phyloP scores from a whole-genome alignment of 2,888 invertebrate species.

The Chesias legatella region DNA sequence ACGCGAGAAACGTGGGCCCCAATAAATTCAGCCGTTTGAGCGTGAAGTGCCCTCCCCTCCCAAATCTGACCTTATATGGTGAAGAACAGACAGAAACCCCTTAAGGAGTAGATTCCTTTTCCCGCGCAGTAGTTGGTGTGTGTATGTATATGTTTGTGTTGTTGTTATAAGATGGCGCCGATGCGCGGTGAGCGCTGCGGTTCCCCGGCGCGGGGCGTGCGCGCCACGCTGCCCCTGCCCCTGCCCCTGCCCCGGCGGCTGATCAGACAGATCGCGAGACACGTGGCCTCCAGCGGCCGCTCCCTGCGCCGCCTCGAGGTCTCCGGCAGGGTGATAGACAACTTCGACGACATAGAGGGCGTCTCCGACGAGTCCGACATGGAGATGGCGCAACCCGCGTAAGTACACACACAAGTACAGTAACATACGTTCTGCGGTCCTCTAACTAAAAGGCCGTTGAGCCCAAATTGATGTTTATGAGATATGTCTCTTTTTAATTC shows the following conservation, averaged over 20 bases:
- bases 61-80: too few species aligned
- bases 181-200: constrained; percentile 76
- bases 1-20: too few species aligned
- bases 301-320: constrained; percentile 74
- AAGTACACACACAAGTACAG: constrained; percentile 39
- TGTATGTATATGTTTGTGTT: background rate
- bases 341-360: constrained; percentile 73
- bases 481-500: too few species aligned
- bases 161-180: constrained; percentile 64
- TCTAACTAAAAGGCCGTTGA: too few species aligned
- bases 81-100: too few species aligned
- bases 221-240: constrained; percentile 70
- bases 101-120: too few species aligned
- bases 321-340: constrained; percentile 74
- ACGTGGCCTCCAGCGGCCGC: constrained; percentile 74
- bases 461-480: too few species aligned
- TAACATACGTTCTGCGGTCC: too few species aligned
- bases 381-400: constrained; percentile 67
- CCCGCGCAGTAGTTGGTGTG: too few species aligned
- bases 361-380: constrained; percentile 68
- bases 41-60: too few species aligned
- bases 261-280: constrained; percentile 74
- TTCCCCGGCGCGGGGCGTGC: constrained; percentile 74
- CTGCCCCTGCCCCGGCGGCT: constrained; percentile 71
- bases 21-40: too few species aligned